A percentile compares a stretch with the other conserved stretches of the same genome.
Evolutionary conservation across 2,888 invertebrate genomes (phyloP).

Genomic region (Aleiodes testaceus): DNA sequence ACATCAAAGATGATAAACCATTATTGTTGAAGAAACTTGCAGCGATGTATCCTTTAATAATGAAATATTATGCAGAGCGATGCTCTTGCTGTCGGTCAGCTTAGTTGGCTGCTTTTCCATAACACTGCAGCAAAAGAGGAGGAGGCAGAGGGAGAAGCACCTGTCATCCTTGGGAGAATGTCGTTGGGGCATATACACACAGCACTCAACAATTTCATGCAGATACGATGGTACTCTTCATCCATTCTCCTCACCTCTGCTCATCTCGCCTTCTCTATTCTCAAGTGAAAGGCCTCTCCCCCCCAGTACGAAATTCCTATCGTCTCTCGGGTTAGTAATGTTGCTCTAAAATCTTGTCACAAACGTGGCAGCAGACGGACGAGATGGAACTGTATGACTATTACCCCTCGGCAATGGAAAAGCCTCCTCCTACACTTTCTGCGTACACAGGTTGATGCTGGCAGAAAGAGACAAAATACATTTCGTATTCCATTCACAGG

Average conservation of each 20-base stretch:
- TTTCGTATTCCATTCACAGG: constrained; percentile 60
- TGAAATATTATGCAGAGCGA: constrained; percentile 35
- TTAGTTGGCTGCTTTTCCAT: background rate
- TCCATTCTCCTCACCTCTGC: constrained; percentile 34
- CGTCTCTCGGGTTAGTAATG: constrained; percentile 42
- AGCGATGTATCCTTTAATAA: constrained; percentile 30
- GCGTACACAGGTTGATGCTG: constrained; percentile 34
- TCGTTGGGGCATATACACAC: constrained; percentile 6
- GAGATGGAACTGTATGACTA: constrained; percentile 58
- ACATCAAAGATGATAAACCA: constrained; percentile 18
- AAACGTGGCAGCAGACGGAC: constrained; percentile 54
- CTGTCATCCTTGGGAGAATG: constrained; percentile 19
- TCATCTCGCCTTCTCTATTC: constrained; percentile 10
- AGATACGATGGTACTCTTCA: constrained; percentile 37
- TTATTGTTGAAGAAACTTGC: constrained; percentile 3
- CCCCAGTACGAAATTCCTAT: background rate
- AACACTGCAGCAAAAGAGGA: constrained; percentile 47
- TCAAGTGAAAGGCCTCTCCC: background rate
- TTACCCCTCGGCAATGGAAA: constrained; percentile 54
- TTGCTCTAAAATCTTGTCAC: constrained; percentile 60
- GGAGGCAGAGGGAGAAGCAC: constrained; percentile 13
- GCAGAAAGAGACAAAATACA: constrained; percentile 54
- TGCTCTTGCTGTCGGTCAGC: constrained; percentile 26
- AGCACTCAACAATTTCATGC: constrained; percentile 25
- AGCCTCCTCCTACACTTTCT: constrained; percentile 53